Percentiles rank a stretch among this genome's conserved stretches.
These are phyloP conservation scores for Trichoplax adhaerens DNA, from an alignment of 37 sponge, comb jelly and placozoan genomes.

Conservation along the genomic window DNA sequence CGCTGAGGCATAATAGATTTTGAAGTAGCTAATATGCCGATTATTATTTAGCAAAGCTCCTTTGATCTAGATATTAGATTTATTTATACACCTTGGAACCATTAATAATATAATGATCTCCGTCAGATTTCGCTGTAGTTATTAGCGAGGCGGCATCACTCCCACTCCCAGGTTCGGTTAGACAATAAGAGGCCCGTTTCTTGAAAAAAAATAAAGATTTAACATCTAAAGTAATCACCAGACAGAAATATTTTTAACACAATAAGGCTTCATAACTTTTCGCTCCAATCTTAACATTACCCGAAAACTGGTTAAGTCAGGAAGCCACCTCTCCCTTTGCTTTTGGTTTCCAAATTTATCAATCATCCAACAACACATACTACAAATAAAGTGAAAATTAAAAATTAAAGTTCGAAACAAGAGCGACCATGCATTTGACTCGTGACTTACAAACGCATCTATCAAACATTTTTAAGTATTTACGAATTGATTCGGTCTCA, in stretches of 20 bases:
- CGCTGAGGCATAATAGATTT: too few relatives aligned
- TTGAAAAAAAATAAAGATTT: neutral
- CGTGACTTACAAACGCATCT: too few relatives aligned
- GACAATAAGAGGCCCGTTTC: conserved; percentile 70
- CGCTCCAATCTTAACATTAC: conserved; percentile 7
- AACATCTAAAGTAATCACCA: neutral
- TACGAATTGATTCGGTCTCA: too few relatives aligned
- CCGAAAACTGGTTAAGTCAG: conserved; percentile 52
- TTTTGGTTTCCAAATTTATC: conserved; percentile 63
- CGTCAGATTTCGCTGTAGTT: conserved; percentile 39
- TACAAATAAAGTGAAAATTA: neutral
- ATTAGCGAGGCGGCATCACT: conserved; percentile 77
- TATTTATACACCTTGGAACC: conserved; percentile 51
- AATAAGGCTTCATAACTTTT: neutral
- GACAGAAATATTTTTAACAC: neutral
- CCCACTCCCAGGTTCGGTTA: conserved; percentile 84
- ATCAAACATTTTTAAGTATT: too few relatives aligned
- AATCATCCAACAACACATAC: conserved; percentile 91
- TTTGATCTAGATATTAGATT: neutral
- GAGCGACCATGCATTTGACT: too few relatives aligned
- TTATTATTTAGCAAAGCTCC: neutral
- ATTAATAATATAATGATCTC: conserved; percentile 58
- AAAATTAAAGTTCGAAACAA: too few relatives aligned
- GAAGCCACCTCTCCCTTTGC: conserved; percentile 36
- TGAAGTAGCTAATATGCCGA: neutral